Base-by-base conservation (phyloP, 2,797 vertebrate genomes). In the Salarias fasciatus region DNA sequence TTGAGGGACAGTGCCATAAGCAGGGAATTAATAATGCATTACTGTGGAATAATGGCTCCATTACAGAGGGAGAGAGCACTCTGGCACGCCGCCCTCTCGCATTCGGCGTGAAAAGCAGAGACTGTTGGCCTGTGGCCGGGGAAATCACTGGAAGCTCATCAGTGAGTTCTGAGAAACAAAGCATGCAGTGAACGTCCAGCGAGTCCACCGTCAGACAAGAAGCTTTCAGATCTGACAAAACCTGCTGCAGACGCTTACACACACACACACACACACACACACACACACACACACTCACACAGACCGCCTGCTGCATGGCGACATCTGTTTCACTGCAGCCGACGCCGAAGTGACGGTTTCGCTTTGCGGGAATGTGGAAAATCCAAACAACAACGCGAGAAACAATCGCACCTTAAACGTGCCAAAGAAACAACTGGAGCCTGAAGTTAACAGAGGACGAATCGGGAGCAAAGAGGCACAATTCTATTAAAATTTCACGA, bases 311-410 rank as follows among this genome's bases (percentile, higher is more conserved):
- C 18, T 2, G 18, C 18, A 24, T 18, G 18, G 2, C 18, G 18
- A 24, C 18, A 24, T 24, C 18, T 24, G 18, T 24, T 24, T 24
- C 24, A 24, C 2, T 24, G 18, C 18, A 8, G 5, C 11, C 11
- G 5, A 3, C 5, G 29, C 29, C 31, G 0, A 35, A 42, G 41
- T 14, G 28, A 12, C 2, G 2, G 47, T 36, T 41, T 48, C 46
- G 7, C 33, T 54, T 63, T 38, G 28, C 14, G 60, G 71, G 65
- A 77, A 80, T 71, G 53, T 38, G n/a, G 69, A 29, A 24, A 36
- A 56, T 40, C 51, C 18, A 33, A 48, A 46, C 41, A 11, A 28
- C 53, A 53, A 12, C 2, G 37, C 48, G 12, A 43, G 47, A 63
- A 12, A n/a, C 0, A 1, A 66, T 50, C 37, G 11, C 18, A 24